Evolutionary conservation across 2,888 invertebrate genomes (phyloP).

Genomic region (Sepiola atlantica): DNA sequence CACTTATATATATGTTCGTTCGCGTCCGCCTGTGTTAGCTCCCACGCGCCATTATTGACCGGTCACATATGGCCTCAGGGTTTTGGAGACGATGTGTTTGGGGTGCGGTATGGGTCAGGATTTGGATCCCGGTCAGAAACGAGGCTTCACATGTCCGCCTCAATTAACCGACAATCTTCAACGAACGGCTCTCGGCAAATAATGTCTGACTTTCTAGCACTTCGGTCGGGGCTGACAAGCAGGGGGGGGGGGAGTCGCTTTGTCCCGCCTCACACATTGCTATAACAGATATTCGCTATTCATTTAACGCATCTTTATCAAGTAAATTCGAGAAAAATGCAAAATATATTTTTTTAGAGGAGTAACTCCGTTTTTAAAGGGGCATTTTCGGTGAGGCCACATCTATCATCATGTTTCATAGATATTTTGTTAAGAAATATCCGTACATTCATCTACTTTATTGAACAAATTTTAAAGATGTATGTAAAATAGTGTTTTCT

Average conservation of each 20-base stretch:
- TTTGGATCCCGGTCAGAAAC: neutral
- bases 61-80: constrained; percentile 15
- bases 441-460: too few relatives aligned
- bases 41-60: neutral
- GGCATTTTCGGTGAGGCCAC: too few relatives aligned
- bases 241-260: neutral
- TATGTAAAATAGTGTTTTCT: too few relatives aligned
- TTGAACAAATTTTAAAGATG: too few relatives aligned
- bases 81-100: neutral
- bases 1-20: neutral
- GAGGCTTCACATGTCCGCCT: neutral
- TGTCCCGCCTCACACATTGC: neutral
- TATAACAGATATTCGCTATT: too few relatives aligned
- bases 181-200: neutral
- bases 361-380: too few relatives aligned
- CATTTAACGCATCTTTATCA: too few relatives aligned
- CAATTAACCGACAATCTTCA: constrained; percentile 20
- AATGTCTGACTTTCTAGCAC: constrained; percentile 2
- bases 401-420: too few relatives aligned
- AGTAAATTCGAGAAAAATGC: too few relatives aligned
- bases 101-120: neutral
- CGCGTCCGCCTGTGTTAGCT: neutral
- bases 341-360: too few relatives aligned
- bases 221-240: neutral
- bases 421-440: too few relatives aligned